phyloP scores from a whole-genome alignment of 2,888 invertebrate species.

The Diploptera punctata region DNA sequence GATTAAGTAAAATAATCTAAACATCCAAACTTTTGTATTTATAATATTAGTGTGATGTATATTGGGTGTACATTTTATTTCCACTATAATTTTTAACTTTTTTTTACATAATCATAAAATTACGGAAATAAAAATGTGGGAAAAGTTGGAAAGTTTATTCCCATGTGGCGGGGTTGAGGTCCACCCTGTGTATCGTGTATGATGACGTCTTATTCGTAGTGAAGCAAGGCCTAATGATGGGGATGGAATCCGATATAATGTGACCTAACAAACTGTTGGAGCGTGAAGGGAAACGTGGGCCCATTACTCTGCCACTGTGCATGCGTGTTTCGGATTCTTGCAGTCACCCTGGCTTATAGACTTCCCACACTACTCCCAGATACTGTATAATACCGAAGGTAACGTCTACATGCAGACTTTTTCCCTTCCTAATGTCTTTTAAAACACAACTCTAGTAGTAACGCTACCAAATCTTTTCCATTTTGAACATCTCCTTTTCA shows the following conservation, averaged over 20 bases:
- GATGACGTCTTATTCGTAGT: conserved; percentile 5
- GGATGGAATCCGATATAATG: conserved; percentile 30
- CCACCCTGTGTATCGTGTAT: background rate
- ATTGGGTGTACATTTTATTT: no score
- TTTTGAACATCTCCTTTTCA: background rate
- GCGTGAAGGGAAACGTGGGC: conserved; percentile 24
- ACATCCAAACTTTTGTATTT: no score
- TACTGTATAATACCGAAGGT: no score
- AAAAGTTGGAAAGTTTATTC: no score
- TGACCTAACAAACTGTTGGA: conserved; percentile 25
- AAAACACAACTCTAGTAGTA: conserved; percentile 23
- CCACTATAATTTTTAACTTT: no score
- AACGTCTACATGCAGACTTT: background rate
- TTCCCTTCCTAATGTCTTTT: conserved; percentile 26
- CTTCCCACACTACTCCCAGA: no score
- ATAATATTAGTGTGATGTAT: no score
- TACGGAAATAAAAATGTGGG: no score
- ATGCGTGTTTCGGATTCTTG: conserved; percentile 26
- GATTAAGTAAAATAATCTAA: no score
- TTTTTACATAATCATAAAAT: no score
- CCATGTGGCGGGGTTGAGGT: no score
- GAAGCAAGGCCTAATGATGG: conserved; percentile 25
- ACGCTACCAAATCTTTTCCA: background rate
- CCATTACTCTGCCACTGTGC: conserved; percentile 15
- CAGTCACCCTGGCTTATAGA: conserved; percentile 11